Base-by-base conservation (phyloP, 2,888 invertebrate species). In the Apomyelois bistriatella region DNA sequence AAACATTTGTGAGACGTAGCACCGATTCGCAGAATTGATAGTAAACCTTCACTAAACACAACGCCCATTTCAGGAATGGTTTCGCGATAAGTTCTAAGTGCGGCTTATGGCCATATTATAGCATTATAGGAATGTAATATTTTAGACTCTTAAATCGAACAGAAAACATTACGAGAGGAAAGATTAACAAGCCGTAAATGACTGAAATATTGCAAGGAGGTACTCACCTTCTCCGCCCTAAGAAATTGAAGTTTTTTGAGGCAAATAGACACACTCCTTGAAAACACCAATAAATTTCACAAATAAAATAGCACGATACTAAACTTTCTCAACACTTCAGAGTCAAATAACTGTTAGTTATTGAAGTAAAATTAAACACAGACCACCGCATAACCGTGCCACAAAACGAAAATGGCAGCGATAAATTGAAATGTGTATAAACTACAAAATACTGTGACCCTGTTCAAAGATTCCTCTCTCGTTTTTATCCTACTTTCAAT, bases 381-480 rank as follows among this genome's bases (percentile, higher is more conserved):
- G 69, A 78, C 82, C 75, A 77, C 89, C 85, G 82, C 84, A 65
- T 80, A 77, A 74, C 81, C 80, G 83, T 90, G 86, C 81, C 87
- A 87, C 86, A 89, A 88, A 90, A 88, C 86, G 89, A 90, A 90
- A 89, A 90, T 90, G 89, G 89, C 89, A 90, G 89, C 89, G 84
- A 76, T 75, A 75, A 75, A 76, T 69, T 74, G 69, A 72, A 75
- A 74, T 75, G 66, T 71, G 66, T 56, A 60, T 55, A 58, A 64
- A 59, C 38, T 58, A 59, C 60, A n/a, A 64, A 66, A 58, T 60
- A 49, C 52, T 53, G 53, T 57, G 56, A 58, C 38, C 57, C 17
- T 41, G 36, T 48, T 43, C 48, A 48, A 53, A 36, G n/a, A 47
- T 3, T n/a, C 13, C 12, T 50, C 42, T 28, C 54, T 52, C 51